These are phyloP conservation scores for Danio tinwini DNA, from an alignment of 2,797 vertebrate genomes.

Conservation along the genomic window DNA sequence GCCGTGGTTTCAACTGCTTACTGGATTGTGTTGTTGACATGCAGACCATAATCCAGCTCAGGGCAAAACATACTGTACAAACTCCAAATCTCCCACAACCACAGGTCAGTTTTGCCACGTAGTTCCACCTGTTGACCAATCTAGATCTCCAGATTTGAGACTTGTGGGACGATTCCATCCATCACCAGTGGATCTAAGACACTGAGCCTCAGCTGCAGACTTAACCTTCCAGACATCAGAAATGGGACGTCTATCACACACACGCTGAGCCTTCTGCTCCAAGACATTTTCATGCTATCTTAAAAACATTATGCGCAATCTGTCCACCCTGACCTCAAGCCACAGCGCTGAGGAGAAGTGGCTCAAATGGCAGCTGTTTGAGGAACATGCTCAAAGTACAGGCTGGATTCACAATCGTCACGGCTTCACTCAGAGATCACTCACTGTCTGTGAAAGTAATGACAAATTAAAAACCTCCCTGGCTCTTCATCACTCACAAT, in stretches of 20 bases:
- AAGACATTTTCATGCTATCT: slow-evolving; percentile 33
- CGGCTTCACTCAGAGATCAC: slow-evolving; percentile 63
- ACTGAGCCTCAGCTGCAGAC: slow-evolving; percentile 22
- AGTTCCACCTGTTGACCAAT: slow-evolving; percentile 15
- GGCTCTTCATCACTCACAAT: slow-evolving; percentile 56
- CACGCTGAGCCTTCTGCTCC: slow-evolving; percentile 41
- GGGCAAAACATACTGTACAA: background rate
- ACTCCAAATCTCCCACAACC: slow-evolving; percentile 2
- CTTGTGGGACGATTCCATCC: slow-evolving; percentile 29
- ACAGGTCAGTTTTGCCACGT: slow-evolving; percentile 19
- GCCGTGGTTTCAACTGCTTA: slow-evolving; percentile 47
- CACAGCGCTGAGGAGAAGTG: slow-evolving; percentile 45
- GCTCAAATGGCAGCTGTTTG: slow-evolving; percentile 55
- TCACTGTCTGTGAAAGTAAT: slow-evolving; percentile 55
- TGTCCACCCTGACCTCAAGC: slow-evolving; percentile 48
- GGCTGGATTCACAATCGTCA: slow-evolving; percentile 63
- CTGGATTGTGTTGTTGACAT: slow-evolving; percentile 54
- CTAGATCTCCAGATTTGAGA: slow-evolving; percentile 30
- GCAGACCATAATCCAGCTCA: slow-evolving; percentile 46
- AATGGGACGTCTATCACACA: slow-evolving; percentile 29
- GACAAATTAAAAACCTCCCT: slow-evolving; percentile 57
- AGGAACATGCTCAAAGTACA: slow-evolving; percentile 52
- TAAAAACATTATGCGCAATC: slow-evolving; percentile 46
- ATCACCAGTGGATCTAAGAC: slow-evolving; percentile 37
- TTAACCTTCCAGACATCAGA: slow-evolving; percentile 44